These are phyloP conservation scores for Imbricaverruca yamaguchii DNA, from an alignment of 2,888 invertebrate genomes.

Conservation along the genomic window DNA sequence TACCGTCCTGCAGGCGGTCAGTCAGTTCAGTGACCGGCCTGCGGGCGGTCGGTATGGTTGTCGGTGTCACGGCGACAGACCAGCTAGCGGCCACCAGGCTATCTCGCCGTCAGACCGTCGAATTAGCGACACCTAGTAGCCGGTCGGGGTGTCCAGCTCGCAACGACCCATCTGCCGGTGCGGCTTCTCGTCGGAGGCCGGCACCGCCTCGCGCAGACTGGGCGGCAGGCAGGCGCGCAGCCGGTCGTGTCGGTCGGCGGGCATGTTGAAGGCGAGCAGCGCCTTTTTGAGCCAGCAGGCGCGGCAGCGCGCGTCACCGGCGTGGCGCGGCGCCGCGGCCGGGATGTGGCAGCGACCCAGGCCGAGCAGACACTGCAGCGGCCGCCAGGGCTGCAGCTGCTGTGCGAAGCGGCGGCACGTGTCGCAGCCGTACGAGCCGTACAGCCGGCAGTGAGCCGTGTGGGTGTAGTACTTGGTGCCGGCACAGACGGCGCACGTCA, in stretches of 20 bases:
- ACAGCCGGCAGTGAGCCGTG: not conserved
- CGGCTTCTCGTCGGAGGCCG: not conserved
- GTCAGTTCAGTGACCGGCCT: too few relatives aligned
- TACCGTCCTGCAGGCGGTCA: too few relatives aligned
- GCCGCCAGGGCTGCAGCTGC: not conserved
- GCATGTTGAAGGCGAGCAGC: constrained; percentile 5
- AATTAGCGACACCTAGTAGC: too few relatives aligned
- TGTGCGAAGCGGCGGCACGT: not conserved
- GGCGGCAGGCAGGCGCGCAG: not conserved
- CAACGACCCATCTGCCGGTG: not conserved
- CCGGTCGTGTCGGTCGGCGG: not conserved
- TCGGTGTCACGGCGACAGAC: too few relatives aligned
- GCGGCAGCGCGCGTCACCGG: not conserved
- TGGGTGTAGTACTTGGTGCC: constrained; percentile 19
- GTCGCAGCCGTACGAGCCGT: constrained; percentile 6
- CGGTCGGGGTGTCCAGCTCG: not conserved
- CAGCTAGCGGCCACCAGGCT: too few relatives aligned
- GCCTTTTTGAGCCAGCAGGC: constrained; percentile 14
- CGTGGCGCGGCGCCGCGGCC: not conserved
- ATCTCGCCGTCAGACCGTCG: too few relatives aligned
- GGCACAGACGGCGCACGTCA: not conserved
- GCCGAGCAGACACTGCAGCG: constrained; percentile 1
- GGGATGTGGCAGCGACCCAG: not conserved
- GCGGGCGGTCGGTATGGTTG: too few relatives aligned
- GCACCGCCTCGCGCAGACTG: not conserved